phyloP scores from a whole-genome alignment of 2,797 vertebrate species.

The Arctocebus calabarensis region DNA sequence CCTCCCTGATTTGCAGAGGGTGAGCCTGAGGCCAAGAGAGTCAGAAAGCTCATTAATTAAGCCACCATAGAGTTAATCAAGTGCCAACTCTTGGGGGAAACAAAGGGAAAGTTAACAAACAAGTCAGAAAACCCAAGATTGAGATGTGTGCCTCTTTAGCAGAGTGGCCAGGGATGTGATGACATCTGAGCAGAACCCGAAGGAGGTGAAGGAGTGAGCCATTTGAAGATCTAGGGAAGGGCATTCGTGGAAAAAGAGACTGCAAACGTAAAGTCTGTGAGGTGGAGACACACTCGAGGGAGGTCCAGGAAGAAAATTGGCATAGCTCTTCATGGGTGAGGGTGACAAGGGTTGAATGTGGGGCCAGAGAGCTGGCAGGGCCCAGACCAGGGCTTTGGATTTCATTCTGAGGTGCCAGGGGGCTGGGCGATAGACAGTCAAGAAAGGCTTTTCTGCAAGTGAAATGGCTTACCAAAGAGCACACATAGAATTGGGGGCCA shows the following conservation, averaged over 20 bases:
- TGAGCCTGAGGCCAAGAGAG: background rate
- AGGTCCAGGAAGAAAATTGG: background rate
- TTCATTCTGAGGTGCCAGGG: background rate
- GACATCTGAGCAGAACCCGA: too few species aligned
- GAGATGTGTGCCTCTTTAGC: rapidly evolving
- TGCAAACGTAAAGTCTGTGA: rapidly evolving
- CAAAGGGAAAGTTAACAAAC: background rate
- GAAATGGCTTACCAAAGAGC: background rate
- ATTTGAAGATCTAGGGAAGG: background rate
- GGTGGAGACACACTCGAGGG: background rate
- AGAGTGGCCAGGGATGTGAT: background rate
- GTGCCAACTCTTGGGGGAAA: background rate
- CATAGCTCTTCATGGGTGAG: background rate
- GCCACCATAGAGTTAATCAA: background rate
- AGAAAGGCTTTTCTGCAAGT: background rate
- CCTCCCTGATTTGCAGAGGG: background rate
- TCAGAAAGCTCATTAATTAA: background rate
- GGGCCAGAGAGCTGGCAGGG: too few species aligned
- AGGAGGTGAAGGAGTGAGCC: background rate
- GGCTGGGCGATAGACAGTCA: background rate
- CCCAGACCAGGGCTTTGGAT: background rate
- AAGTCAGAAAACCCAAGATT: background rate
- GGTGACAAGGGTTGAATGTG: rapidly evolving
- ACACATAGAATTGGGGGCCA: rapidly evolving
- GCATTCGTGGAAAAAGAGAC: background rate